Percentiles rank a stretch among this genome's conserved stretches.
Conservation (phyloP, 2,797 vertebrate species). For the Sebastes iracundus region DNA sequence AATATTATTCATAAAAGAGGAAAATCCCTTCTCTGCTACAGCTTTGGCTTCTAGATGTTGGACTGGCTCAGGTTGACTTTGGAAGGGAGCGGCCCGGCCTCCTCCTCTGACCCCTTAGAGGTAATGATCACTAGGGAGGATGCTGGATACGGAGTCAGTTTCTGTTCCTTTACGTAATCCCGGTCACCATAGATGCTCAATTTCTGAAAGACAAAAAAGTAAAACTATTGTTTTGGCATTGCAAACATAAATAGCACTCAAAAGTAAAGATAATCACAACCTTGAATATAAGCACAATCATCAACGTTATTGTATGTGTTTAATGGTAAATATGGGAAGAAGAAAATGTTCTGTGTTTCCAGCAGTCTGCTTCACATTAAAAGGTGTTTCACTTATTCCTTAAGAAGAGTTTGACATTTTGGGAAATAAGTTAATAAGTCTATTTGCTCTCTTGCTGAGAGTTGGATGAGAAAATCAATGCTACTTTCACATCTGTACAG, state of each 20-base stretch:
- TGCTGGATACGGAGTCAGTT: slow-evolving; percentile 89
- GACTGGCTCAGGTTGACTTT: slow-evolving; percentile 93
- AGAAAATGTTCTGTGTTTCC: neutral
- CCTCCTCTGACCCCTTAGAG: slow-evolving; percentile 87
- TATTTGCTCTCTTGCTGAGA: neutral
- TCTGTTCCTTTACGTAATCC: slow-evolving; percentile 90
- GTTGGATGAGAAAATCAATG: neutral
- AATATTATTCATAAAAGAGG: slow-evolving; percentile 24
- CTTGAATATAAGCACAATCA: neutral
- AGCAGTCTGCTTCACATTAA: neutral
- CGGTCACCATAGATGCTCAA: slow-evolving; percentile 96
- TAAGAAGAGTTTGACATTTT: neutral
- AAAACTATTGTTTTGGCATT: slow-evolving; percentile 12
- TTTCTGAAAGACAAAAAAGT: slow-evolving; percentile 84
- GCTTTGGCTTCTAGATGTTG: slow-evolving; percentile 73
- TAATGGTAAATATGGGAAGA: neutral
- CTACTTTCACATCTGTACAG: neutral
- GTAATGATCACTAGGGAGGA: slow-evolving; percentile 91
- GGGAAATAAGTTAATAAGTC: neutral
- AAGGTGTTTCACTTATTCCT: neutral
- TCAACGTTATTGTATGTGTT: neutral
- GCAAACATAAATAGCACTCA: neutral
- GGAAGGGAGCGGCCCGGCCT: slow-evolving; percentile 92
- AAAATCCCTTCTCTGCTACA: slow-evolving; percentile 19
- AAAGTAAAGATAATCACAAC: neutral